phyloP scores from a whole-genome alignment of 2,113 vertebrate species.

The Oryzias javanicus region DNA sequence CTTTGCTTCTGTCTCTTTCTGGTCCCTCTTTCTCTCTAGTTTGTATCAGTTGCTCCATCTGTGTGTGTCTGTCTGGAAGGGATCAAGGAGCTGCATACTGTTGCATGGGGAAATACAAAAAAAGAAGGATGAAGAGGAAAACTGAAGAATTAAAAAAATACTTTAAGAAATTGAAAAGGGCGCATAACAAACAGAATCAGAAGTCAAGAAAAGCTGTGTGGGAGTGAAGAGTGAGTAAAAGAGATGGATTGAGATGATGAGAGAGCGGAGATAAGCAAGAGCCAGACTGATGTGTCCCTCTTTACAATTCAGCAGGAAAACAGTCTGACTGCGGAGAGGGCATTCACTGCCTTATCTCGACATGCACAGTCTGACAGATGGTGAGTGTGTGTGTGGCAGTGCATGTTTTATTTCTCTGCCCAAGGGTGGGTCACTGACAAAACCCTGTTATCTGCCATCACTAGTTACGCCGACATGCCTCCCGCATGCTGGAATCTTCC shows the following conservation, averaged over 20 bases:
- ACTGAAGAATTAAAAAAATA: neutral
- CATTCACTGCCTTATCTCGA: conserved; percentile 42
- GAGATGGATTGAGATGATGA: conserved; percentile 34
- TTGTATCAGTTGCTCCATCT: conserved; percentile 50
- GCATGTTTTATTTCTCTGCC: conserved; percentile 30
- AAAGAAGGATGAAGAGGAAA: conserved; percentile 3
- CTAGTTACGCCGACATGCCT: conserved; percentile 13
- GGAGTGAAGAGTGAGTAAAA: conserved; percentile 1
- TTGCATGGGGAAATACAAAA: conserved; percentile 51
- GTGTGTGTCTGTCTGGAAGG: conserved; percentile 55
- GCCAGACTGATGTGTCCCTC: conserved; percentile 31
- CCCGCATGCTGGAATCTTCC: conserved; percentile 27
- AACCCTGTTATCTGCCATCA: conserved; percentile 39
- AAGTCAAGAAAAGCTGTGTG: conserved; percentile 10
- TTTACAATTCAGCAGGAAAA: conserved; percentile 55
- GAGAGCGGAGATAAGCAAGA: conserved; percentile 46
- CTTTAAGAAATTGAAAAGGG: neutral
- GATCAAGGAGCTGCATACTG: conserved; percentile 60
- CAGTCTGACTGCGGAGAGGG: conserved; percentile 36
- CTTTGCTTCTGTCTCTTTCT: conserved; percentile 47
- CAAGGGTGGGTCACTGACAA: conserved; percentile 32
- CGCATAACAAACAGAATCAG: conserved; percentile 20
- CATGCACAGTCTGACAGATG: conserved; percentile 46
- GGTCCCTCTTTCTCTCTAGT: conserved; percentile 30
- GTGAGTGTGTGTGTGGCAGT: conserved; percentile 24